These are phyloP conservation scores for Emydura subglobosa DNA, from an alignment of 2,113 vertebrate genomes.

Conservation along the genomic window DNA sequence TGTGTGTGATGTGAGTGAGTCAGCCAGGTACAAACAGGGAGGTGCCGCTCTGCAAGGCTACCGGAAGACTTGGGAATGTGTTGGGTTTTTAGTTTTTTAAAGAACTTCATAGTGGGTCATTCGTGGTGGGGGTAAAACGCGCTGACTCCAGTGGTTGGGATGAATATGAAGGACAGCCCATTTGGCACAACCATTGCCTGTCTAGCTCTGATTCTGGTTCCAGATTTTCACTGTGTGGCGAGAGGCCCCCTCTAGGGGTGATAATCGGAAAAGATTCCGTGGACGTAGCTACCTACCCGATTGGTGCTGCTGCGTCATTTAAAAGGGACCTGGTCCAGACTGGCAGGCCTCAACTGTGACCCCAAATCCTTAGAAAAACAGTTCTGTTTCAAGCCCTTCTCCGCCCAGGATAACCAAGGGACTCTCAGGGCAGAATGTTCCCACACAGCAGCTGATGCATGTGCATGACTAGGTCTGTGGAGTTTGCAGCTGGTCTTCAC, in stretches of 20 bases:
- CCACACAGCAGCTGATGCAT: background rate
- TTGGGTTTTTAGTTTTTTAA: background rate
- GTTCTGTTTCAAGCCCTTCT: background rate
- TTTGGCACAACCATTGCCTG: background rate
- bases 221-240: background rate
- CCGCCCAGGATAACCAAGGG: fast-evolving
- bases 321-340: background rate
- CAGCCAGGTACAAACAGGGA: background rate
- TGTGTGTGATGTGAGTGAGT: background rate
- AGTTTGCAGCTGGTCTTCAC: background rate
- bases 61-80: fast-evolving
- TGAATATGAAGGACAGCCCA: fast-evolving
- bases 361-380: background rate
- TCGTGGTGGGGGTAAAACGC: background rate
- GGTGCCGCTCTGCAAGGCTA: background rate
- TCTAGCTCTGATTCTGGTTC: background rate
- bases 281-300: background rate
- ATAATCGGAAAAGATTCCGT: conserved; percentile 37
- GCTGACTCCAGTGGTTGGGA: background rate
- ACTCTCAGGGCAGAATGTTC: background rate
- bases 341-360: fast-evolving
- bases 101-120: background rate
- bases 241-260: conserved; percentile 63
- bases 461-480: background rate
- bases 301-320: background rate